These are phyloP conservation scores for Tachycineta bicolor DNA, from an alignment of 2,113 vertebrate genomes.

Conservation along the genomic window DNA sequence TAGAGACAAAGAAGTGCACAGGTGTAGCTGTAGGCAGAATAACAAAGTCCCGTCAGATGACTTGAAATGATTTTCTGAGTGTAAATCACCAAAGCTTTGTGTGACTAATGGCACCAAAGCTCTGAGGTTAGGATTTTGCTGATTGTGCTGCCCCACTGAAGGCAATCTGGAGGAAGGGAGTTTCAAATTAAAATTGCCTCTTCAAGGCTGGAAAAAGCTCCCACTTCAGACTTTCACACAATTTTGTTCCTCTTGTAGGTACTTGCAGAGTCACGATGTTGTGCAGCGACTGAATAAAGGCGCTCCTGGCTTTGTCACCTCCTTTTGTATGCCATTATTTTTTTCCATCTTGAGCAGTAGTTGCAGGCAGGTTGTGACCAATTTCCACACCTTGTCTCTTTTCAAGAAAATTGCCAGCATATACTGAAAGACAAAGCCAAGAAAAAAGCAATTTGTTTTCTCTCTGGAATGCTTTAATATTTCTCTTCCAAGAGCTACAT, in stretches of 20 bases:
- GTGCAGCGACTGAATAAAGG: neutral
- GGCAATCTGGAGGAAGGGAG: neutral
- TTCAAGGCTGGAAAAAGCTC: neutral
- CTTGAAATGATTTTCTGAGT: conserved; percentile 48
- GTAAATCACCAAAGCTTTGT: conserved; percentile 45
- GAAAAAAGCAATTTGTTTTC: neutral
- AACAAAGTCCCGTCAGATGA: conserved; percentile 22
- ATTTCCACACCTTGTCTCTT: neutral
- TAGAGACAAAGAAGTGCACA: conserved; percentile 50
- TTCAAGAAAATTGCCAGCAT: neutral
- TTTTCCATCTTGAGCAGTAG: neutral
- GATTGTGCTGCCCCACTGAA: conserved; percentile 21
- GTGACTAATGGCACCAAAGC: neutral
- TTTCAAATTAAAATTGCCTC: conserved; percentile 45
- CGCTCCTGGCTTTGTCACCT: neutral
- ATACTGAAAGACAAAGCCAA: neutral
- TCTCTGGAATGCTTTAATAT: neutral
- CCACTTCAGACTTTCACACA: neutral
- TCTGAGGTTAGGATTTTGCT: conserved; percentile 44
- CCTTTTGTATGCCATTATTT: neutral
- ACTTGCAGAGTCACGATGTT: neutral
- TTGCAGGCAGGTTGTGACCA: neutral
- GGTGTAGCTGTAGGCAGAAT: conserved; percentile 58
- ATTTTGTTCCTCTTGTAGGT: neutral
- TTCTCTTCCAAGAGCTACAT: neutral